These are phyloP conservation scores for Dicaeum eximium DNA, from an alignment of 2,113 vertebrate genomes.

Conservation along the genomic window DNA sequence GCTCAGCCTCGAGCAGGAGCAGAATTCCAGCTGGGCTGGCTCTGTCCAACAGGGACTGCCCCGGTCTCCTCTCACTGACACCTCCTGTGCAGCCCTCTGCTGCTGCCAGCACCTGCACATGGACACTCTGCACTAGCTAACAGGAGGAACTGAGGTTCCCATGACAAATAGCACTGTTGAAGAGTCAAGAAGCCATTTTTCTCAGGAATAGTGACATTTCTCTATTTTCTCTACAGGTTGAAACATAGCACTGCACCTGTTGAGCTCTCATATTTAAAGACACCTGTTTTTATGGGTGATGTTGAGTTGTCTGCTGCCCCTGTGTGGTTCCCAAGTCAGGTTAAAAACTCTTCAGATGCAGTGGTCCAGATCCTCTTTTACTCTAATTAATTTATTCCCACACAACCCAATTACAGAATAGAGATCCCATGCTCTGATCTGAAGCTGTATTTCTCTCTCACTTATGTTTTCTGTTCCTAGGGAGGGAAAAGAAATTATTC, in stretches of 20 bases:
- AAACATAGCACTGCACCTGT: background rate
- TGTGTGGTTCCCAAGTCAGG: background rate
- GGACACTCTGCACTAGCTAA: background rate
- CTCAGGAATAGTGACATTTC: background rate
- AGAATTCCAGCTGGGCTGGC: background rate
- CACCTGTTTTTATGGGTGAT: background rate
- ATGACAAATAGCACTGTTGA: accelerated
- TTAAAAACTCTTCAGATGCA: background rate
- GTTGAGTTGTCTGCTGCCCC: background rate
- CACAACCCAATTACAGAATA: background rate
- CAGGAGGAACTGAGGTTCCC: background rate
- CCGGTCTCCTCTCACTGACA: background rate
- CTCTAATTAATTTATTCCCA: background rate
- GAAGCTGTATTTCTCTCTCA: background rate
- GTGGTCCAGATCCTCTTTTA: background rate
- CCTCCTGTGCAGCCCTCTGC: background rate
- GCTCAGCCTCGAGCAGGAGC: background rate
- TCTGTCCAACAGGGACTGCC: accelerated
- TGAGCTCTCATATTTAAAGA: background rate
- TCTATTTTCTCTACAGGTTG: background rate
- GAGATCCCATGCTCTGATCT: background rate
- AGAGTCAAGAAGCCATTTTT: background rate
- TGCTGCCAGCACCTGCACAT: background rate
- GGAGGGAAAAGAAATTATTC: background rate
- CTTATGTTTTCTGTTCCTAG: background rate